Evolutionary conservation across 2,797 vertebrate genomes (phyloP), one percentile per base, ranked within the genome.

Genomic region (Neostethus bicornis): DNA sequence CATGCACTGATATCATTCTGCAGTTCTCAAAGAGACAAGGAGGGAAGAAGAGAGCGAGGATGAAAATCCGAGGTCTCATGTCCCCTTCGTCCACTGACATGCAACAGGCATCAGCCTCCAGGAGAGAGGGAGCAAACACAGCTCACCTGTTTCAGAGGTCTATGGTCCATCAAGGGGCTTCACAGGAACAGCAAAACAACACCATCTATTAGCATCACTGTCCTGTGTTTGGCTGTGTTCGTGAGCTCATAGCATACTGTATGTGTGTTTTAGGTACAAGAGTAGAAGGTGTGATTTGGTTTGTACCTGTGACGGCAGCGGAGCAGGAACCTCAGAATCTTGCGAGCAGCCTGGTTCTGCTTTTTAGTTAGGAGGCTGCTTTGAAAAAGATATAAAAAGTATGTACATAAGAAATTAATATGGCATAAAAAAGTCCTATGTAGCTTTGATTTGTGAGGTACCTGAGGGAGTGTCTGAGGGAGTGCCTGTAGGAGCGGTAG

Each of bases 161-260:
- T 96, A 96, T 94, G 95, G 94, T 99, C 96, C 97, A 96, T 95
- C 96, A 98, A 97, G 91, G 96, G 96, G 96, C 97, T 99, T 98
- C 91, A 91, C 93, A 82, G 85, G 88, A 92, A 95, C 93, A 94
- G 96, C 92, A 96, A 98, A 96, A 99, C 95, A 96, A 98, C 90
- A 97, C 91, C 95, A 96, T 92, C 95, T 93, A 95, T 98, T 98
- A 98, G 95, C 94, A 93, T 81, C 82, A 75, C 70, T 75, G 71
- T 56, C 79, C 61, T 86, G 85, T 92, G 92, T 38, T 73, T 51
- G 73, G 60, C 53, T 60, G 68, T 60, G 79, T 56, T 59, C 77
- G 71, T 92, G 91, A 71, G 64, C 51, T 64, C 20, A 81, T 29
- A 41, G 52, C 20, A 81, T 29, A 41, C 52, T 57, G 58, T 55